Conservation (phyloP, 1,140 invertebrate genomes). For the Lepidurus couesii region DNA sequence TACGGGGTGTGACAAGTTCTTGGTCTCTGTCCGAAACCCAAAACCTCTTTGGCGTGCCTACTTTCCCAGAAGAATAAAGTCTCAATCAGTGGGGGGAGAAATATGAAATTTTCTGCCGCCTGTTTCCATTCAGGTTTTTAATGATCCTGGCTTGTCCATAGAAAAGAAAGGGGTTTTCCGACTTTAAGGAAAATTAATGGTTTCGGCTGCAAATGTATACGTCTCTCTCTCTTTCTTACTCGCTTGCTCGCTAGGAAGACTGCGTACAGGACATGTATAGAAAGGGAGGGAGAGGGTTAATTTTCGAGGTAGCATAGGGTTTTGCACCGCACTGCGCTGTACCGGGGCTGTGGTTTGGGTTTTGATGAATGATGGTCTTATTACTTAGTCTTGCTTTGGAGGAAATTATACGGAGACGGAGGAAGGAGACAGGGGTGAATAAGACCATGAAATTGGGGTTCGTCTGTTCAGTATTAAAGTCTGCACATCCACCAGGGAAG, state of each 20-base stretch:
- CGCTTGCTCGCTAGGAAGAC: not conserved
- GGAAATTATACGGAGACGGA: not conserved
- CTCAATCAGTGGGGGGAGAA: not conserved
- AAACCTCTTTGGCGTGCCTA: too few species aligned
- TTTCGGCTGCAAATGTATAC: not conserved
- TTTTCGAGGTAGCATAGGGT: not conserved
- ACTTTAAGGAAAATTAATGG: not conserved
- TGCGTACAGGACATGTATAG: not conserved
- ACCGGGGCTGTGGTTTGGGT: not conserved
- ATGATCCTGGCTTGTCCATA: not conserved
- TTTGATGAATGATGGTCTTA: conserved; percentile 6
- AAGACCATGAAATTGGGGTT: not conserved
- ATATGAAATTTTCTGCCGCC: not conserved
- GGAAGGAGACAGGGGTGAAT: not conserved
- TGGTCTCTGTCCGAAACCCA: too few species aligned
- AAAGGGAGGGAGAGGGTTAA: not conserved
- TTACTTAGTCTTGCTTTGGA: not conserved
- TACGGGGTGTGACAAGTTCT: too few species aligned
- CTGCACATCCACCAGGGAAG: too few species aligned
- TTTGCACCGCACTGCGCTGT: not conserved
- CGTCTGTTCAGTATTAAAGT: too few species aligned
- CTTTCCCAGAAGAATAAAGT: not conserved
- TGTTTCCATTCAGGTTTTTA: not conserved
- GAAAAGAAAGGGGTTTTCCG: not conserved
- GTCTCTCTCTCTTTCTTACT: too few species aligned